A percentile compares a stretch with the other conserved stretches of the same genome.
Conservation (phyloP, 2,888 invertebrate species). For the Leptarthrus brevirostris region DNA sequence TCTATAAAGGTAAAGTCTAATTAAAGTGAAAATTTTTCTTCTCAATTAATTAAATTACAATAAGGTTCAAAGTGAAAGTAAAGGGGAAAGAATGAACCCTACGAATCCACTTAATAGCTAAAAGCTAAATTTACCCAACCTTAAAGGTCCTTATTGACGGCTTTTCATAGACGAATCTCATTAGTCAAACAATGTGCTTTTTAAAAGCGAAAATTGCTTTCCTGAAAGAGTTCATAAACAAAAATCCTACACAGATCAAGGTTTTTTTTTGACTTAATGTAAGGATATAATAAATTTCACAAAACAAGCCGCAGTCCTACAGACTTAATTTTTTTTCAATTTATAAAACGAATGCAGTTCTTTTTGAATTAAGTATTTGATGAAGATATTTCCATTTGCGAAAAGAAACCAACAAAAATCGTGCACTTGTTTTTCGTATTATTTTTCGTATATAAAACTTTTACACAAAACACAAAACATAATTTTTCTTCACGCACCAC, state of each 20-base stretch:
- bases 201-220: background rate
- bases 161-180: background rate
- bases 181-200: background rate
- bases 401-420: background rate
- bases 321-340: too few relatives aligned
- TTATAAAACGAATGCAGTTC: too few relatives aligned
- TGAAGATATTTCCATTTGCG: too few relatives aligned
- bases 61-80: slow-evolving; percentile 27
- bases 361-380: too few relatives aligned
- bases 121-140: background rate
- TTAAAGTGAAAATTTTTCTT: slow-evolving; percentile 33
- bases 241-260: background rate
- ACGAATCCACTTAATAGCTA: background rate
- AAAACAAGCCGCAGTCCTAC: too few relatives aligned
- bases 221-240: background rate
- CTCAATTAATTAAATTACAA: slow-evolving; percentile 33
- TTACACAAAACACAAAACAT: too few relatives aligned
- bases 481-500: background rate
- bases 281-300: too few relatives aligned
- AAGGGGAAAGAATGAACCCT: background rate
- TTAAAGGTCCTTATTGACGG: background rate
- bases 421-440: background rate
- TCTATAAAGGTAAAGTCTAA: slow-evolving; percentile 4
- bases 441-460: too few relatives aligned
- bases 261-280: too few relatives aligned